A percentile compares a stretch with the other conserved stretches of the same genome.
Evolutionary conservation across 1,140 invertebrate genomes (phyloP).

Genomic region (Oppia nitens): DNA sequence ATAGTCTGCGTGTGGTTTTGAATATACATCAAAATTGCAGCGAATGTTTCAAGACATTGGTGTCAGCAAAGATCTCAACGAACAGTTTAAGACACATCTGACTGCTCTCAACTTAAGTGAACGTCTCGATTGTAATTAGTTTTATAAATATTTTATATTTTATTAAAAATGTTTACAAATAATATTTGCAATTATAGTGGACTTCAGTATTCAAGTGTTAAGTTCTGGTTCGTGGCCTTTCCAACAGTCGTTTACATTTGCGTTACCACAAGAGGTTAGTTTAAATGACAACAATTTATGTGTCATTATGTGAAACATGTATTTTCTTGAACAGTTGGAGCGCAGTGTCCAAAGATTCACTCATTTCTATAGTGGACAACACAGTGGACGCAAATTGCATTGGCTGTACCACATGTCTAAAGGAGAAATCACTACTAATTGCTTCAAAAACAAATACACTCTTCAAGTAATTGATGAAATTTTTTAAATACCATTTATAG

Average conservation of each 20-base stretch:
- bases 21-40: conserved; percentile 96
- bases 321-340: conserved; percentile 48
- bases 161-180: neutral
- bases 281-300: no score
- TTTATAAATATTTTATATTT: neutral
- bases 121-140: conserved; percentile 21
- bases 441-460: conserved; percentile 60
- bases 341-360: conserved; percentile 86
- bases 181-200: conserved; percentile 46
- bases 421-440: conserved; percentile 89
- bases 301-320: no score
- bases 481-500: neutral
- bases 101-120: conserved; percentile 16
- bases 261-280: conserved; percentile 57
- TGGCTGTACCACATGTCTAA: conserved; percentile 98
- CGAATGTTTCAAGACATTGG: conserved; percentile 98
- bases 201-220: conserved; percentile 88
- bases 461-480: conserved; percentile 37
- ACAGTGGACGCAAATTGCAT: conserved; percentile 90
- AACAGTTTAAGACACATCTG: conserved; percentile 51
- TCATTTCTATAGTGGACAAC: conserved; percentile 82
- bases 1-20: conserved; percentile 77
- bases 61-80: conserved; percentile 92
- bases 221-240: conserved; percentile 97
- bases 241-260: conserved; percentile 76